These are phyloP conservation scores for Tineola bisselliella DNA, from an alignment of 2,888 invertebrate genomes.

Conservation along the genomic window DNA sequence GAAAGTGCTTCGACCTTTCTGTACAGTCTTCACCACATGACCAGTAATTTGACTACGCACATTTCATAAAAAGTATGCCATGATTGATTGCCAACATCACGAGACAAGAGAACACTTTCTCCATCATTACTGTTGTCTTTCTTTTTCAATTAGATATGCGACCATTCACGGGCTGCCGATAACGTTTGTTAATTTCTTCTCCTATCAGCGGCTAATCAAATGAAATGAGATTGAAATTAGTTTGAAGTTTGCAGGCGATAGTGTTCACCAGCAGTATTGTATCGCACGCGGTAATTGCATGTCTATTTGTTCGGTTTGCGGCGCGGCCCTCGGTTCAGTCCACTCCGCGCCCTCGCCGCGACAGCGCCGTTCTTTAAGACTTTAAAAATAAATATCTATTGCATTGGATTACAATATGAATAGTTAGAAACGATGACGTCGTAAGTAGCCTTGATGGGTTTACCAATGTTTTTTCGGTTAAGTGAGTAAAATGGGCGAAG, in stretches of 20 bases:
- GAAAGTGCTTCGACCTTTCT: constrained; percentile 5
- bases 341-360: constrained; percentile 36
- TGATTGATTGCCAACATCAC: constrained; percentile 36
- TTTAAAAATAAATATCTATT: constrained; percentile 20
- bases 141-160: constrained; percentile 23
- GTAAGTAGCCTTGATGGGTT: constrained; percentile 34
- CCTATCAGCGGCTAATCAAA: constrained; percentile 44
- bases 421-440: constrained; percentile 22
- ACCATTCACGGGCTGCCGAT: constrained; percentile 29
- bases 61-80: constrained; percentile 16
- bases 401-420: background rate
- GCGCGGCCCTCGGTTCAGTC: constrained; percentile 34
- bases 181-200: constrained; percentile 48
- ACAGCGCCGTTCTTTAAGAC: constrained; percentile 27
- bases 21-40: background rate
- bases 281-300: constrained; percentile 2
- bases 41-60: constrained; percentile 6
- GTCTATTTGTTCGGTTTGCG: constrained; percentile 16
- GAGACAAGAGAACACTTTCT: constrained; percentile 34
- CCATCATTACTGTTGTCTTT: constrained; percentile 32
- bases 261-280: constrained; percentile 22
- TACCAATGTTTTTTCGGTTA: constrained; percentile 19
- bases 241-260: constrained; percentile 41
- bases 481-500: constrained; percentile 49
- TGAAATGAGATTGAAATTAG: constrained; percentile 53